A percentile compares a stretch with the other conserved stretches of the same genome.
Evolutionary conservation across 2,888 invertebrate species (phyloP).

Genomic region (Meliscaeva auricollis): DNA sequence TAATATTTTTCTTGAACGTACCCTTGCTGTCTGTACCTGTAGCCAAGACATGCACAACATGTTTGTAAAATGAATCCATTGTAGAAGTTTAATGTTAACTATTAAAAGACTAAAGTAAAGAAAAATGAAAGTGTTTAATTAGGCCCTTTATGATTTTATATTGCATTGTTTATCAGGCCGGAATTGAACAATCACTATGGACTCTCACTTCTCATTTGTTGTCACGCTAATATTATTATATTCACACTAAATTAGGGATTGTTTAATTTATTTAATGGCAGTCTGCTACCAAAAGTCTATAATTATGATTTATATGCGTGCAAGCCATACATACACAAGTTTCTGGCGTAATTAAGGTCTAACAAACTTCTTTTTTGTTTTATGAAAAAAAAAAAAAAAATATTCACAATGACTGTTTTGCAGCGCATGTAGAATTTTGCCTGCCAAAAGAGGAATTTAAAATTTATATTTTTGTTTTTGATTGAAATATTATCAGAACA

Average conservation of each 20-base stretch:
- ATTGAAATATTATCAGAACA: too few species aligned
- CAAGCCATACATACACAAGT: not conserved
- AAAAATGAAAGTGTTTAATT: conserved; percentile 36
- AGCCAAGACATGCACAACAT: too few species aligned
- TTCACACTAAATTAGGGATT: conserved; percentile 33
- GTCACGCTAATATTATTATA: conserved; percentile 22
- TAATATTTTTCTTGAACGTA: too few species aligned
- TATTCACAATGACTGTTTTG: too few species aligned
- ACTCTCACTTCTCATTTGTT: conserved; percentile 24
- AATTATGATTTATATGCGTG: conserved; percentile 25
- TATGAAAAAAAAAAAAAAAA: not conserved
- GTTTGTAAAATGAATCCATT: too few species aligned
- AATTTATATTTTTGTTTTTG: too few species aligned
- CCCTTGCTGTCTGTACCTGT: too few species aligned
- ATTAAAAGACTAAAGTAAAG: not conserved
- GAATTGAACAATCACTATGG: conserved; percentile 12
- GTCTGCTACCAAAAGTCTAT: not conserved
- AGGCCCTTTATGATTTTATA: not conserved
- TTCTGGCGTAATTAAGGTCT: conserved; percentile 7
- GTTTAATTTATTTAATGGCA: conserved; percentile 13
- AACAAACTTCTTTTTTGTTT: not conserved
- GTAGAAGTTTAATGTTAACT: too few species aligned
- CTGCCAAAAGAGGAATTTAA: too few species aligned
- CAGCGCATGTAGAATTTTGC: too few species aligned
- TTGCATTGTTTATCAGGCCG: conserved; percentile 24